phyloP scores from a whole-genome alignment of 2,113 vertebrate genomes.

The Stigmatopora argus region DNA sequence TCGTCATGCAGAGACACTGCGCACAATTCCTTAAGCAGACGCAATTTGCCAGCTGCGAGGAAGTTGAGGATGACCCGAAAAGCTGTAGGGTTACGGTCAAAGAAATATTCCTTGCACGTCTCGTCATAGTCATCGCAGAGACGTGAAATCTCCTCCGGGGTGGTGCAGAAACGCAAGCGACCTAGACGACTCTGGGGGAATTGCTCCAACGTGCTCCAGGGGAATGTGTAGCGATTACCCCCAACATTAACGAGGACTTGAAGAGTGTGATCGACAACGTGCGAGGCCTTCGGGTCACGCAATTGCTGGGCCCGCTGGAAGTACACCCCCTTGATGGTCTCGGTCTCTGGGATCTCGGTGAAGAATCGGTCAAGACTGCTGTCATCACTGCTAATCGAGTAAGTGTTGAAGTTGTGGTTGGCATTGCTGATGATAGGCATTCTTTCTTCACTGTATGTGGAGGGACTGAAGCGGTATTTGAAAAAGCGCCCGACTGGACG shows the following conservation, averaged over 20 bases:
- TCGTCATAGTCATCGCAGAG: conserved; percentile 93
- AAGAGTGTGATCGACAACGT: conserved; percentile 64
- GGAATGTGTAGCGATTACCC: conserved; percentile 83
- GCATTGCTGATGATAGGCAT: conserved; percentile 83
- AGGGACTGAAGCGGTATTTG: neutral
- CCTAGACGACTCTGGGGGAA: conserved; percentile 87
- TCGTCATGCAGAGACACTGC: conserved; percentile 90
- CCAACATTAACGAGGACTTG: conserved; percentile 89
- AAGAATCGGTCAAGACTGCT: conserved; percentile 76
- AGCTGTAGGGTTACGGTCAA: conserved; percentile 85
- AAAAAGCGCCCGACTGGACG: neutral
- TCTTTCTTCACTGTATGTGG: conserved; percentile 29
- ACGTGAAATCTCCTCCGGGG: conserved; percentile 77
- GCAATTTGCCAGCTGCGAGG: conserved; percentile 85
- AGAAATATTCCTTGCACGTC: conserved; percentile 84
- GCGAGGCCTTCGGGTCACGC: conserved; percentile 48
- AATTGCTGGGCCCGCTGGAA: conserved; percentile 78
- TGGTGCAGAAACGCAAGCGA: conserved; percentile 79
- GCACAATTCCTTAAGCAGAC: conserved; percentile 81
- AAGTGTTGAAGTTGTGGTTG: conserved; percentile 77
- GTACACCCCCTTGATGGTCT: conserved; percentile 81
- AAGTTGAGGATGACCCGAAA: conserved; percentile 89
- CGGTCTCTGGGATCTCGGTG: conserved; percentile 70
- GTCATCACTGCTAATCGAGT: conserved; percentile 74
- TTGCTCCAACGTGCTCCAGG: conserved; percentile 88